Conservation (phyloP, 2,888 invertebrate species). For the Belgica antarctica region DNA sequence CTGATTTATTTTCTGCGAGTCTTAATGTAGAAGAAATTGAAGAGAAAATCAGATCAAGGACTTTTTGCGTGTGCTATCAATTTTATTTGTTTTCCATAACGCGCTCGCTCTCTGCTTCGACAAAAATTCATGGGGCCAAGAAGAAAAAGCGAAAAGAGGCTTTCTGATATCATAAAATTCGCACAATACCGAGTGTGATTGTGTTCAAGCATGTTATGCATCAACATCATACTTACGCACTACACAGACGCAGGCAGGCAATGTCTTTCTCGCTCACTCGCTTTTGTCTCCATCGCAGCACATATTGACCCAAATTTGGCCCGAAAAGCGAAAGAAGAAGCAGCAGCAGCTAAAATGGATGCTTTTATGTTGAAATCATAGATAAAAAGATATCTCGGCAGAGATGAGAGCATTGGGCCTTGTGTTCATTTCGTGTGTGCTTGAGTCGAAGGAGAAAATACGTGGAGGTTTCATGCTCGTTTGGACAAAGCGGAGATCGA, state of each 20-base stretch:
- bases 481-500: neutral
- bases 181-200: neutral
- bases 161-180: conserved; percentile 23
- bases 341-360: conserved; percentile 20
- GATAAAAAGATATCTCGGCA: conserved; percentile 26
- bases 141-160: neutral
- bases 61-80: conserved; percentile 22
- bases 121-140: neutral
- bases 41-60: conserved; percentile 30
- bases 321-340: neutral
- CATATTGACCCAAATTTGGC: conserved; percentile 29
- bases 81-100: conserved; percentile 8
- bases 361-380: conserved; percentile 32
- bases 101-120: neutral
- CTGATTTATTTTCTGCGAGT: too few species aligned
- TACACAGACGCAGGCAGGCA: neutral
- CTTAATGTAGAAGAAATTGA: too few species aligned
- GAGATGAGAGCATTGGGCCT: neutral
- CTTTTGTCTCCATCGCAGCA: conserved; percentile 10
- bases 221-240: conserved; percentile 7
- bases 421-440: neutral
- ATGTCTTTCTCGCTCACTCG: neutral
- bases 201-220: neutral
- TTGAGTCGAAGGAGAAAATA: neutral
- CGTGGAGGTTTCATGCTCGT: neutral